Evolutionary conservation across 1,140 invertebrate species (phyloP), one percentile per base, ranked within the genome.

Genomic region (Aplysia californica): DNA sequence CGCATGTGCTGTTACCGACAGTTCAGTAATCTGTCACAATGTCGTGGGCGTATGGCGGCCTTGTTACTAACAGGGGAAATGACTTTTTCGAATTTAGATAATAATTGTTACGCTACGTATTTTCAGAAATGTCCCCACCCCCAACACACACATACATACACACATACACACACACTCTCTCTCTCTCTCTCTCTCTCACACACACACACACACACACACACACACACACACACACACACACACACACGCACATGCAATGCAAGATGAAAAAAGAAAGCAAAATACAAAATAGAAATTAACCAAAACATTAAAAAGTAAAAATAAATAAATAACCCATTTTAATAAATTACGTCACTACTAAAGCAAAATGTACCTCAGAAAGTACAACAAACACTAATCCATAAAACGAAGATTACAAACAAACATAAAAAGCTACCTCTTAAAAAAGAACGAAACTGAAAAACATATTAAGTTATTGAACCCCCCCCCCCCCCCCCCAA

Each of bases 71-170:
- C 1, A n/a, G 35, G 35, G 61, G 61, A 36, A 33, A 36, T 36
- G 33, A 65, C 33, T n/a, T 33, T 36, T 65, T 65, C 26, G 33
- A 65, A 36, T 65, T n/a, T 65, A 65, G 33, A 65, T n/a, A 15
- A 21, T 5, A 65, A 36, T 36, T 6, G 35, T 15, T 65, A 65
- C 39, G 39, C 35, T 36, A 65, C 39, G 39, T 65, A 36, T 36
- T 2, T 65, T 35, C 21, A 65, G 39, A 65, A 35, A 36, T 65
- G 33, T 35, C 20, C 21, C 1, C 61, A 65, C 39, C 33, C 61
- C 39, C 39, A n/a, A n/a, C n/a, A n/a, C n/a, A n/a, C n/a, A n/a
- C n/a, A n/a, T n/a, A n/a, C n/a, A n/a, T n/a, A n/a, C n/a, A n/a
- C n/a, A n/a, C n/a, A n/a, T n/a, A n/a, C 39, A 65, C 29, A 6